These are phyloP conservation scores for Chlorospingus flavigularis DNA, from an alignment of 2,797 vertebrate species.

Conservation along the genomic window DNA sequence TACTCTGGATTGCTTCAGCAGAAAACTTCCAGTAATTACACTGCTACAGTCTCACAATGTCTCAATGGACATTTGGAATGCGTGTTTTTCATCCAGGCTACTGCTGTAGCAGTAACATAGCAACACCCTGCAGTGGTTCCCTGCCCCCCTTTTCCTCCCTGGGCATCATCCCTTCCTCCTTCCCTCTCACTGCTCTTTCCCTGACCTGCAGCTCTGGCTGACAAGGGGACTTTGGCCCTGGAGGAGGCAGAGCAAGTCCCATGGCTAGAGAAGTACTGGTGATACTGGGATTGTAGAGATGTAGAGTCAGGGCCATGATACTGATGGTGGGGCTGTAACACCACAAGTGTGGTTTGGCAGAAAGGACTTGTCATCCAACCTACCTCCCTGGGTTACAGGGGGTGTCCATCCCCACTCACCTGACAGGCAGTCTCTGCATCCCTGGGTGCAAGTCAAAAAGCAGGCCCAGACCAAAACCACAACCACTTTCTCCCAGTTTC, in stretches of 20 bases:
- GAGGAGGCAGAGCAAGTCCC: background rate
- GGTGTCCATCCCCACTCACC: background rate
- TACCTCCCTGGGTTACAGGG: background rate
- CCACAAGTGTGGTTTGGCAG: accelerated
- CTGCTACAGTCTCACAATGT: background rate
- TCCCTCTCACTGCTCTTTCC: background rate
- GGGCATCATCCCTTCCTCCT: background rate
- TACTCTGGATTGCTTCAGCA: background rate
- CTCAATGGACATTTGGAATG: background rate
- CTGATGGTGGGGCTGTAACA: background rate
- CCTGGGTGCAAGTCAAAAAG: background rate
- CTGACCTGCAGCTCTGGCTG: background rate
- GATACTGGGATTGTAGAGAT: background rate
- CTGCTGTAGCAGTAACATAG: background rate
- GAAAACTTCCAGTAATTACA: background rate
- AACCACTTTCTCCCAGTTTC: background rate
- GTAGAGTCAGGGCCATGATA: background rate
- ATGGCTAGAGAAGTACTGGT: background rate
- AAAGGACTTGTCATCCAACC: background rate
- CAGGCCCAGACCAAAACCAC: background rate
- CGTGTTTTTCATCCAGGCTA: background rate
- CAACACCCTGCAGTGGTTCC: background rate
- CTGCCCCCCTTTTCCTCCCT: background rate
- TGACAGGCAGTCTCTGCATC: background rate
- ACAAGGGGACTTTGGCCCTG: background rate